These are phyloP conservation scores for Dolichopus griseipennis DNA, from an alignment of 2,888 invertebrate species.

Conservation along the genomic window DNA sequence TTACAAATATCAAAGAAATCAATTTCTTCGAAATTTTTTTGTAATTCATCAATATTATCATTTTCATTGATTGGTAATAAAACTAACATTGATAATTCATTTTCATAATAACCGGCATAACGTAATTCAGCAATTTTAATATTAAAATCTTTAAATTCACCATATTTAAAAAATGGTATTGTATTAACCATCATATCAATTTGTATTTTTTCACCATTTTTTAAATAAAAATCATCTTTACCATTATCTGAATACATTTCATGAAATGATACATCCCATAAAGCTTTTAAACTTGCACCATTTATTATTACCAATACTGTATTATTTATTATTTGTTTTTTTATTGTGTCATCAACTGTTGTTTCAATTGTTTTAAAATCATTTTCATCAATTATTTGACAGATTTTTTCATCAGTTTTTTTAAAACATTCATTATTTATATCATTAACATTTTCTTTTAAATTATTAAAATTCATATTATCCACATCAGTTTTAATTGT, in stretches of 20 bases:
- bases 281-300: neutral
- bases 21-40: slow-evolving; percentile 50
- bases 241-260: neutral
- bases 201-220: slow-evolving; percentile 34
- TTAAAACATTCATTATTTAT: neutral
- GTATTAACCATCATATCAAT: slow-evolving; percentile 58
- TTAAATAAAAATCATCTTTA: neutral
- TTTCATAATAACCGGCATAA: slow-evolving; percentile 47
- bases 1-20: slow-evolving; percentile 45
- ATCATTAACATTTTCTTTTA: neutral
- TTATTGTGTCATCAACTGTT: too few relatives aligned
- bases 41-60: slow-evolving; percentile 53
- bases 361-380: neutral
- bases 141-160: slow-evolving; percentile 38
- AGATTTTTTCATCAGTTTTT: neutral
- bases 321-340: neutral
- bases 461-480: neutral
- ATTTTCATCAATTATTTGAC: neutral
- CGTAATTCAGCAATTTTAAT: slow-evolving; percentile 59
- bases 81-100: slow-evolving; percentile 59
- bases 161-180: slow-evolving; percentile 42
- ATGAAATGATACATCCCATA: slow-evolving; percentile 1
- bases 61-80: slow-evolving; percentile 56
- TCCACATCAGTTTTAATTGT: neutral
- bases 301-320: neutral